Base-by-base conservation (phyloP, 2,888 invertebrate species). In the Phaonia tiefii region DNA sequence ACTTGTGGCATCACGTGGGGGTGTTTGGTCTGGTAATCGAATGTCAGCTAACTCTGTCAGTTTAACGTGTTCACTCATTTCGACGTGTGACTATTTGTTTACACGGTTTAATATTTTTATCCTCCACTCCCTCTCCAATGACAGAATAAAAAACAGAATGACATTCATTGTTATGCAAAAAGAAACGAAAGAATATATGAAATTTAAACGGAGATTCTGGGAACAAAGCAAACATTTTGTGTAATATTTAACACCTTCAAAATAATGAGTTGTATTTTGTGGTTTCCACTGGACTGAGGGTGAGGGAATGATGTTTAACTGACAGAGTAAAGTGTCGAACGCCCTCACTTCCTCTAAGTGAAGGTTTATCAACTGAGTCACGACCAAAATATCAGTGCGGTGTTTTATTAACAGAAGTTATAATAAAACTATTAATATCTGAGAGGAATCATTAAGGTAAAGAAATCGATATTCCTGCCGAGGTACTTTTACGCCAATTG, bases 171-270 rank as follows among this genome's bases (percentile, higher is more conserved):
- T 58, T 66, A 65, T 17, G 15, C 56, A 39, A 66, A 75, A 75
- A 54, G 70, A 22, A n/a, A n/a, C n/a, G n/a, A n/a, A n/a, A 4
- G 49, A 58, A 46, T 17, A 13, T 13, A 51, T 31, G 17, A 74
- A 66, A 31, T 66, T 67, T 31, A 37, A 51, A 63, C 67, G 49
- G 49, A 46, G n/a, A 25, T 67, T 44, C 54, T 42, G 63, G 49
- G 17, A 25, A n/a, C 13, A 73, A 58, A 56, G 44, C 46, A 56
- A 26, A 56, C 15, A 39, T 13, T 25, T 56, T 74, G 56, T 58
- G 11, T 25, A 75, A 69, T 69, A 51, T 67, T 77, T 77, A 72
- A 77, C 78, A 22, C 63, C 67, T 60, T 31, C 2, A 39, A 60
- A 20, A 17, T 60, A 1, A 37, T 39, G 60, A 8, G 39, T 13